Conservation (phyloP, 2,797 vertebrate genomes). For the Toxotes lorentzi region DNA sequence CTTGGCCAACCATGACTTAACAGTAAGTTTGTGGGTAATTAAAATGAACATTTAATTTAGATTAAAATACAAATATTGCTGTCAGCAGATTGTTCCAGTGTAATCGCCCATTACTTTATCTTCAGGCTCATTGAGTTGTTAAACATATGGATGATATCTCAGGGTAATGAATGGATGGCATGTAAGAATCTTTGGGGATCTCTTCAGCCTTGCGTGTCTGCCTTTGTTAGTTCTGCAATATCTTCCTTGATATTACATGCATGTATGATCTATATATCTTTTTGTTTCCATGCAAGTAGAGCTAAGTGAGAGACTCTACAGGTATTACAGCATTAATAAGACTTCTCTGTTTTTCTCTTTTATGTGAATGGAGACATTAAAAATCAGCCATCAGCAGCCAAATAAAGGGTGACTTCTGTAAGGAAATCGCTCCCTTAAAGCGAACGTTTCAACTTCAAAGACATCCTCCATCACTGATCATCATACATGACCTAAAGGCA, state of each 20-base stretch:
- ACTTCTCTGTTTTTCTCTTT: constrained; percentile 4
- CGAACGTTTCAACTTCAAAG: constrained; percentile 61
- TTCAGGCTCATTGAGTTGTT: constrained; percentile 13
- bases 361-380: constrained; percentile 31
- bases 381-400: constrained; percentile 51
- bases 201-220: background rate
- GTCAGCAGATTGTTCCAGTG: background rate
- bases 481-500: constrained; percentile 40
- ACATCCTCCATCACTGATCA: constrained; percentile 42
- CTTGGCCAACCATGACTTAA: constrained; percentile 9
- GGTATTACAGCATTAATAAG: constrained; percentile 1
- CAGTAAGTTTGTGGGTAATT: constrained; percentile 24
- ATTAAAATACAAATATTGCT: constrained; percentile 25
- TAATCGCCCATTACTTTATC: constrained; percentile 30
- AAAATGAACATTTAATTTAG: constrained; percentile 41
- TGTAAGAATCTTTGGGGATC: constrained; percentile 2
- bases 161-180: constrained; percentile 16
- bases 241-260: too few species aligned
- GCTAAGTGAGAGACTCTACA: background rate
- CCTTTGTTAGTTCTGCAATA: background rate
- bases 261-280: background rate
- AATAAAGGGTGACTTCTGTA: constrained; percentile 37
- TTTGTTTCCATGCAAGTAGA: background rate
- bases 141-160: constrained; percentile 25
- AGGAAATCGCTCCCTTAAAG: constrained; percentile 42